Percentiles rank a stretch among this genome's conserved stretches.
Conservation (phyloP, 2,888 invertebrate species). For the Trichacis sp. region DNA sequence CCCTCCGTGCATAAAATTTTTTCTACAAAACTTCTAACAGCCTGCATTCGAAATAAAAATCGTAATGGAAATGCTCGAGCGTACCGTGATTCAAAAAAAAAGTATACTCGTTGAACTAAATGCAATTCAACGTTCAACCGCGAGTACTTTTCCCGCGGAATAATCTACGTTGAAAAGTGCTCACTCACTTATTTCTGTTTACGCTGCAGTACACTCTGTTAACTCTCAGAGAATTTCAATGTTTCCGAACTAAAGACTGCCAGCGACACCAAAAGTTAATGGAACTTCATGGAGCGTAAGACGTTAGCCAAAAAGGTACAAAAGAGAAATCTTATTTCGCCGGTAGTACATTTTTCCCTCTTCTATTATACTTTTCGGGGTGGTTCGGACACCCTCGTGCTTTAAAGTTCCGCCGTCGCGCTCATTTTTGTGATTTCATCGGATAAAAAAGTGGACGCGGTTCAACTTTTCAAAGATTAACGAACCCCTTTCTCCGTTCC, state of each 20-base stretch:
- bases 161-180: too few species aligned
- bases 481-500: constrained; percentile 12
- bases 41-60: too few species aligned
- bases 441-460: constrained; percentile 14
- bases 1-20: too few species aligned
- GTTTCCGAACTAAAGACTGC: constrained; percentile 29
- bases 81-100: too few species aligned
- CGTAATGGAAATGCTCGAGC: too few species aligned
- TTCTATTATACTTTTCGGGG: not conserved
- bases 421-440: constrained; percentile 22
- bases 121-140: too few species aligned
- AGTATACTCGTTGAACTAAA: too few species aligned
- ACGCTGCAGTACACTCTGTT: constrained; percentile 5
- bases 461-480: constrained; percentile 11
- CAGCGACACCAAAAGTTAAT: constrained; percentile 36
- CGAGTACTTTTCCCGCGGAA: too few species aligned
- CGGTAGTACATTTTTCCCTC: constrained; percentile 21
- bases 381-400: constrained; percentile 17
- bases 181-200: not conserved
- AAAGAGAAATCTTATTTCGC: constrained; percentile 19
- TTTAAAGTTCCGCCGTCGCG: constrained; percentile 27
- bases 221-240: constrained; percentile 32
- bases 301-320: constrained; percentile 4
- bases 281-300: constrained; percentile 39
- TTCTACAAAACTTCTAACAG: too few species aligned